These are phyloP conservation scores for Drosophila quasianomalipes DNA, from an alignment of 2,888 invertebrate species.

Conservation along the genomic window DNA sequence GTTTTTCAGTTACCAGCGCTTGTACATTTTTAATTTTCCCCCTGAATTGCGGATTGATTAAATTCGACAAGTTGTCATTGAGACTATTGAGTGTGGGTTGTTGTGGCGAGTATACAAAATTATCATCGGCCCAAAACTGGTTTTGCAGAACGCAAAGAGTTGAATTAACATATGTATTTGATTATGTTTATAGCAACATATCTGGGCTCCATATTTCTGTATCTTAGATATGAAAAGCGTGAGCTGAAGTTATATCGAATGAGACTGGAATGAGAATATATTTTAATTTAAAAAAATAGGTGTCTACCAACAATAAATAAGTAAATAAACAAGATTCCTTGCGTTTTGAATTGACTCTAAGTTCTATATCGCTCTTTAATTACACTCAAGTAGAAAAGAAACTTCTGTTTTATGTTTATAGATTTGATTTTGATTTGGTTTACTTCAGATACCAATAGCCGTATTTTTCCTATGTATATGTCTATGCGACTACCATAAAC, in stretches of 20 bases:
- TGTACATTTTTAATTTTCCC: conserved; percentile 11
- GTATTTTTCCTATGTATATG: background rate
- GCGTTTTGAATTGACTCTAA: no score
- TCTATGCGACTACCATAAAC: background rate
- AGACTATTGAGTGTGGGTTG: background rate
- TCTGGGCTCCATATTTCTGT: background rate
- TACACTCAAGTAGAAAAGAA: background rate
- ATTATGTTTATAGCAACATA: background rate
- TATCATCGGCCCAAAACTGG: conserved; percentile 12
- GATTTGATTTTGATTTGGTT: background rate
- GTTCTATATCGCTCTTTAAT: background rate
- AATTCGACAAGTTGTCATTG: conserved; percentile 31
- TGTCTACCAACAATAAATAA: background rate
- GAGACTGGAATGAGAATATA: background rate
- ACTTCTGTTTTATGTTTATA: background rate
- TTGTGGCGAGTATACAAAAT: background rate
- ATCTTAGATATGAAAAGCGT: background rate
- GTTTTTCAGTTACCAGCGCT: conserved; percentile 16
- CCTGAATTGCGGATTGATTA: background rate
- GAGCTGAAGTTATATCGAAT: background rate
- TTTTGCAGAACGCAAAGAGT: conserved; percentile 13
- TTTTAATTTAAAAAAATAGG: background rate
- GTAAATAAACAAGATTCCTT: background rate
- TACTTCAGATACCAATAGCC: background rate
- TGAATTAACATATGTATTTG: background rate